These are phyloP conservation scores for Lutjanus campechanus DNA, from an alignment of 2,797 vertebrate species.

Conservation along the genomic window DNA sequence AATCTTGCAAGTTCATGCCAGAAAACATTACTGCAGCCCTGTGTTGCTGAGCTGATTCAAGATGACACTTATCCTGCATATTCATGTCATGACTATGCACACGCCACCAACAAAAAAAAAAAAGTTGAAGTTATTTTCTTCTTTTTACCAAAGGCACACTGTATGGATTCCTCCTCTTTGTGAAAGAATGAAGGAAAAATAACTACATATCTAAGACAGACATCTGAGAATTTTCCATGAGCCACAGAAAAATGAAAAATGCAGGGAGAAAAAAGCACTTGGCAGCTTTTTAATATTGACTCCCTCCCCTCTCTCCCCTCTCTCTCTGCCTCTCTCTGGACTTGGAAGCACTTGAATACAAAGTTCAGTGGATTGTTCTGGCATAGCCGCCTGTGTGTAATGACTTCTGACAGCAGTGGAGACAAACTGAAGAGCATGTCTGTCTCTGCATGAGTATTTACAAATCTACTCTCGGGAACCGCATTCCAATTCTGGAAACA, in stretches of 20 bases:
- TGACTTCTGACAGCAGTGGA: constrained; percentile 84
- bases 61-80: neutral
- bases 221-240: constrained; percentile 59
- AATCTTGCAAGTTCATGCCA: neutral
- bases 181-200: constrained; percentile 23
- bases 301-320: constrained; percentile 7
- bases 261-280: constrained; percentile 59
- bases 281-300: constrained; percentile 59
- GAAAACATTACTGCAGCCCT: neutral
- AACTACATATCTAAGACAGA: constrained; percentile 38
- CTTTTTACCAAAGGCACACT: constrained; percentile 23
- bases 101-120: neutral
- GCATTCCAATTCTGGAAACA: constrained; percentile 80
- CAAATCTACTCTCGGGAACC: constrained; percentile 75
- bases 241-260: constrained; percentile 55
- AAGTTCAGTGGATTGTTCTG: constrained; percentile 77
- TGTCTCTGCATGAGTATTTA: constrained; percentile 75
- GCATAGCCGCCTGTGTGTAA: constrained; percentile 78
- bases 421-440: constrained; percentile 81
- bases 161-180: constrained; percentile 8
- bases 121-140: constrained; percentile 1
- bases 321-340: constrained; percentile 49
- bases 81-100: neutral
- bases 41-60: neutral
- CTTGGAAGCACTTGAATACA: constrained; percentile 77